These are phyloP conservation scores for Watsonalla binaria DNA, from an alignment of 2,888 invertebrate species.

Conservation along the genomic window DNA sequence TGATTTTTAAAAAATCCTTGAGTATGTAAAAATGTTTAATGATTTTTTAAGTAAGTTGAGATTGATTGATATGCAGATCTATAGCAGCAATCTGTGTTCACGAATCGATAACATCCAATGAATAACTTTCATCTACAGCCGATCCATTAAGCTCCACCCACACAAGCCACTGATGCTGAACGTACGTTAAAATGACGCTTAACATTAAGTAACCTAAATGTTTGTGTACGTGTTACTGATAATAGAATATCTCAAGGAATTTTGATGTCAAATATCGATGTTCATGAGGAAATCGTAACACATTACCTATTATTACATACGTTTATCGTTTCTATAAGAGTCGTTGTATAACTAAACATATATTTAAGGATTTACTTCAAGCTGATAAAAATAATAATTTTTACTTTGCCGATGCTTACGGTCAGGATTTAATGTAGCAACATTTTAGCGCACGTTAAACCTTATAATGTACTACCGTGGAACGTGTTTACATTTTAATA, in stretches of 20 bases:
- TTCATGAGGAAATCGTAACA: too few species aligned
- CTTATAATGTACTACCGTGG: slow-evolving; percentile 55
- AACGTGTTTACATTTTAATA: slow-evolving; percentile 64
- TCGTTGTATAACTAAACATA: too few species aligned
- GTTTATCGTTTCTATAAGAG: too few species aligned
- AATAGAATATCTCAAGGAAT: too few species aligned
- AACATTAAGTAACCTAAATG: background rate
- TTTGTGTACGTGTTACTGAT: too few species aligned
- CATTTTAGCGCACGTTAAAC: slow-evolving; percentile 39
- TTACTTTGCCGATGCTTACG: background rate
- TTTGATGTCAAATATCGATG: too few species aligned
- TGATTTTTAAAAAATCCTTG: too few species aligned
- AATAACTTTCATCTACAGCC: slow-evolving; percentile 61
- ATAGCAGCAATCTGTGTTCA: slow-evolving; percentile 55
- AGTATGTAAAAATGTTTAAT: too few species aligned
- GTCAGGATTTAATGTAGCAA: slow-evolving; percentile 12
- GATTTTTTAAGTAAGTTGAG: background rate
- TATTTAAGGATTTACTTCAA: too few species aligned
- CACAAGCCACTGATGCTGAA: slow-evolving; percentile 49
- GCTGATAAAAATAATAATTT: too few species aligned
- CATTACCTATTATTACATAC: too few species aligned
- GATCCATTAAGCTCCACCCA: slow-evolving; percentile 68
- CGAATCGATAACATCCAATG: slow-evolving; percentile 68
- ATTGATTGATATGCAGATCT: slow-evolving; percentile 5
- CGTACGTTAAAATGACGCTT: slow-evolving; percentile 46